Evolutionary conservation across 2,797 vertebrate genomes (phyloP), one percentile per base, ranked within the genome.

Genomic region (Caiman crocodilus): DNA sequence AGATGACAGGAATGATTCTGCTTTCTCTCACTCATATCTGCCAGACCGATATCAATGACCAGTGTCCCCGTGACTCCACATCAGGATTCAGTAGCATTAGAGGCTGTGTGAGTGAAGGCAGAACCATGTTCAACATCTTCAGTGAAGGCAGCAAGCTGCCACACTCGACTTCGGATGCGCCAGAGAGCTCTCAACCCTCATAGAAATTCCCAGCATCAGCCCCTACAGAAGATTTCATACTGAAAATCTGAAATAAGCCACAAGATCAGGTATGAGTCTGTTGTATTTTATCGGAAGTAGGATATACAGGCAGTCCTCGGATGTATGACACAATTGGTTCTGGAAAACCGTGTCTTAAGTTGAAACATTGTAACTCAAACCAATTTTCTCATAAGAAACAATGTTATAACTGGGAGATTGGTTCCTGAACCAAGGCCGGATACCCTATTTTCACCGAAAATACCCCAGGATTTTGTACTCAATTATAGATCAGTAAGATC

Each of bases 181-280:
- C 65, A 69, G 65, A n/a, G 65, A 69, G 65, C 20, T 12, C 20
- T 69, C 20, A 17, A 35, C 7, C 32, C 35, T 26, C 65, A 13
- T 21, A 7, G 81, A 75, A 65, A 61, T 14, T 4, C 30, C 56
- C 4, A 17, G 50, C 23, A 64, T 2, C 16, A 64, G 64, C 8
- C 58, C 88, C 30, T 26, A 84, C 0, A 1, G 30, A 20, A 64
- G 1, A 42, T 59, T 21, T 32, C 26, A 2, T 1, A n/a, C 26
- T n/a, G n/a, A 55, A 75, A 88, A 5, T 26, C n/a, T 61, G 16
- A 63, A 76, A 82, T 82, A 12, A 60, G 55, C 71, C 30, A 18
- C n/a, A 32, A 67, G 20, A 5, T 67, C 16, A 67, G 32, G n/a
- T 30, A 30, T 59, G 59, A 60, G 59, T 60, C 20, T 67, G 65